Evolutionary conservation across 2,113 vertebrate species (phyloP).

Genomic region (Ursus arctos): DNA sequence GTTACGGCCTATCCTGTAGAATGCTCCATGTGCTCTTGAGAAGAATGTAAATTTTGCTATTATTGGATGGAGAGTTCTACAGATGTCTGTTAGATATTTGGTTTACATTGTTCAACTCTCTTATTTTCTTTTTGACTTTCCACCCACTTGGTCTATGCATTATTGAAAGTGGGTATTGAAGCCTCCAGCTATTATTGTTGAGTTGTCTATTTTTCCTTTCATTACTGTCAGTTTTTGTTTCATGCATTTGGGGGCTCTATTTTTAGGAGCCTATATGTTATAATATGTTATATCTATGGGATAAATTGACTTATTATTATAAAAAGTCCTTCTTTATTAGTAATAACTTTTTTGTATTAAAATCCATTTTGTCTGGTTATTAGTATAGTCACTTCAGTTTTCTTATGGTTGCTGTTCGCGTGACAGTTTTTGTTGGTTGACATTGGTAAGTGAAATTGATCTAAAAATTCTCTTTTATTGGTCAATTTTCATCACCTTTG

Average conservation of each 20-base stretch:
- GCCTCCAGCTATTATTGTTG: background rate
- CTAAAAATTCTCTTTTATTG: background rate
- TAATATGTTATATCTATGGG: background rate
- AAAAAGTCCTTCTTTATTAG: background rate
- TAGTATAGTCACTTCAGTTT: background rate
- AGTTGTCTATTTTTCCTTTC: background rate
- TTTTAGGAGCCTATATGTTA: background rate
- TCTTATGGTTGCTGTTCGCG: background rate
- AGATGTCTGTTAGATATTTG: background rate
- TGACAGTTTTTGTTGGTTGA: background rate
- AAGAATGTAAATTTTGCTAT: background rate
- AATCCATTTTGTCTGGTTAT: background rate
- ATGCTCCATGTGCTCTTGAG: background rate
- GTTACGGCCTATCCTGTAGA: background rate
- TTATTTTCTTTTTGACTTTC: background rate
- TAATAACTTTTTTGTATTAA: background rate
- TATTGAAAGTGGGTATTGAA: background rate
- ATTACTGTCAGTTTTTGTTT: background rate
- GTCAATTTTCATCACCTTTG: background rate
- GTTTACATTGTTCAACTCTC: background rate
- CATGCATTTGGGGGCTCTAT: background rate
- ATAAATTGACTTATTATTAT: background rate
- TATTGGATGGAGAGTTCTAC: background rate
- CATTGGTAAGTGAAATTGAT: background rate
- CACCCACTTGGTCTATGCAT: background rate